A percentile compares a stretch with the other conserved stretches of the same genome.
Conservation (phyloP, 2,797 vertebrate species). For the Notamacropus eugenii region DNA sequence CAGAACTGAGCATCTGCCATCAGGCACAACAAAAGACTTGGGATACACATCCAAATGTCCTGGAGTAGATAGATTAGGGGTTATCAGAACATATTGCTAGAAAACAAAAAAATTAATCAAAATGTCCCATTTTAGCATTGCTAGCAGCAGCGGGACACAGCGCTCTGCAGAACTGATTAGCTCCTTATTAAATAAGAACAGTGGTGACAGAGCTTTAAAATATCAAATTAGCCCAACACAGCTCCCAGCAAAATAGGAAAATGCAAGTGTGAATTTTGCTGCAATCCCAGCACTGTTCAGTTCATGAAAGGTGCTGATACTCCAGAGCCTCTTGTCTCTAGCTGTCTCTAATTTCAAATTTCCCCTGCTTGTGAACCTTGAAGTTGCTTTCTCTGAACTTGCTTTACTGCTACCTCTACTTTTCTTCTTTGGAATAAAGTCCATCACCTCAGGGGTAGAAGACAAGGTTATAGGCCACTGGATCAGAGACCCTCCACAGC, state of each 20-base stretch:
- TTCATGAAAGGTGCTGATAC: constrained; percentile 7
- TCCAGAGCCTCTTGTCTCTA: neutral
- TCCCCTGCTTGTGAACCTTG: neutral
- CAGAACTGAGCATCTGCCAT: constrained; percentile 62
- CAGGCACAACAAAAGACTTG: constrained; percentile 48
- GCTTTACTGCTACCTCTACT: neutral
- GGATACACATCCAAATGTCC: constrained; percentile 51
- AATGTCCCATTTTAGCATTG: constrained; percentile 60
- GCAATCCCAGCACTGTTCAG: constrained; percentile 37
- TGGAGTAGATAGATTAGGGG: constrained; percentile 54
- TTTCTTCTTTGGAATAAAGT: neutral
- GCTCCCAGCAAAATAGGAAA: constrained; percentile 70
- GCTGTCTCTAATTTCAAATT: neutral
- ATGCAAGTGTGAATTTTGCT: constrained; percentile 45
- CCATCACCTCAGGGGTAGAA: neutral
- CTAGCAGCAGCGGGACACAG: constrained; percentile 67
- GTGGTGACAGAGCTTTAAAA: constrained; percentile 72
- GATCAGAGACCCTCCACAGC: neutral
- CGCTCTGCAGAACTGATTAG: constrained; percentile 73
- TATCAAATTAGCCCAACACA: constrained; percentile 76
- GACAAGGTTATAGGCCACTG: neutral
- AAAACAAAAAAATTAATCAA: constrained; percentile 77
- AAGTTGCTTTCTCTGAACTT: neutral
- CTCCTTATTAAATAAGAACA: constrained; percentile 79
- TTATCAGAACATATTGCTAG: constrained; percentile 57